A percentile compares a stretch with the other conserved stretches of the same genome.
These are phyloP conservation scores for Macropodus opercularis DNA, from an alignment of 2,797 vertebrate genomes.

Conservation along the genomic window DNA sequence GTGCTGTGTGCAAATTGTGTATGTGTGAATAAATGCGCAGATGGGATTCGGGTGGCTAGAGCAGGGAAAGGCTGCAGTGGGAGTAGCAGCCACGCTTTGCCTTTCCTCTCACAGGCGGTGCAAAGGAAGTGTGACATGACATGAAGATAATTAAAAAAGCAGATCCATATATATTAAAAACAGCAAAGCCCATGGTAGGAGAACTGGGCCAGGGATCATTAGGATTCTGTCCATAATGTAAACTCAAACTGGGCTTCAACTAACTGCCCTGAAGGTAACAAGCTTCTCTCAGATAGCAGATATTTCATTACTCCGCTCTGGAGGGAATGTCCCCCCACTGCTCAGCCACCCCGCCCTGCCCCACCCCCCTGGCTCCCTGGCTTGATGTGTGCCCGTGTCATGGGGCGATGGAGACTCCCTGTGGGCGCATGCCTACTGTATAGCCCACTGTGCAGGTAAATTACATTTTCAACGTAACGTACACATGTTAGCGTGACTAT, in stretches of 20 bases:
- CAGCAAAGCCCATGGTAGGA: slow-evolving; percentile 46
- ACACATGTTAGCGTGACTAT: slow-evolving; percentile 72
- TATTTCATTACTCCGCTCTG: slow-evolving; percentile 73
- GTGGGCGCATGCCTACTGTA: slow-evolving; percentile 49
- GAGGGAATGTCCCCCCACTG: slow-evolving; percentile 40
- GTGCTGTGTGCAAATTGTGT: slow-evolving; percentile 56
- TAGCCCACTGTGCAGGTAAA: slow-evolving; percentile 60
- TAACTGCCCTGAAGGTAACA: slow-evolving; percentile 66
- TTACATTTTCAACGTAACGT: slow-evolving; percentile 69
- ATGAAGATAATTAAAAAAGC: slow-evolving; percentile 79
- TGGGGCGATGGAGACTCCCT: slow-evolving; percentile 48
- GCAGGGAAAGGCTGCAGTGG: slow-evolving; percentile 61
- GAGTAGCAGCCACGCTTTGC: slow-evolving; percentile 59
- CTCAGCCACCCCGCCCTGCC: slow-evolving; percentile 4
- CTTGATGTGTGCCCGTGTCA: slow-evolving; percentile 57
- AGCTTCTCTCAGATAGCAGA: slow-evolving; percentile 61
- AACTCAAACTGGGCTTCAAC: slow-evolving; percentile 65
- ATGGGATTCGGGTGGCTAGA: slow-evolving; percentile 76
- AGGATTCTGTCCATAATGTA: slow-evolving; percentile 74
- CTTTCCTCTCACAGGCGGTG: slow-evolving; percentile 63
- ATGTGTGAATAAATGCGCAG: slow-evolving; percentile 78
- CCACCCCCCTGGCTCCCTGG: slow-evolving; percentile 28
- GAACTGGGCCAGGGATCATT: slow-evolving; percentile 59
- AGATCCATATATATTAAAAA: slow-evolving; percentile 75
- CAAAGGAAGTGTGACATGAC: slow-evolving; percentile 77